Base-by-base conservation (phyloP, 2,888 invertebrate species). In the Eupeodes latifasciatus region DNA sequence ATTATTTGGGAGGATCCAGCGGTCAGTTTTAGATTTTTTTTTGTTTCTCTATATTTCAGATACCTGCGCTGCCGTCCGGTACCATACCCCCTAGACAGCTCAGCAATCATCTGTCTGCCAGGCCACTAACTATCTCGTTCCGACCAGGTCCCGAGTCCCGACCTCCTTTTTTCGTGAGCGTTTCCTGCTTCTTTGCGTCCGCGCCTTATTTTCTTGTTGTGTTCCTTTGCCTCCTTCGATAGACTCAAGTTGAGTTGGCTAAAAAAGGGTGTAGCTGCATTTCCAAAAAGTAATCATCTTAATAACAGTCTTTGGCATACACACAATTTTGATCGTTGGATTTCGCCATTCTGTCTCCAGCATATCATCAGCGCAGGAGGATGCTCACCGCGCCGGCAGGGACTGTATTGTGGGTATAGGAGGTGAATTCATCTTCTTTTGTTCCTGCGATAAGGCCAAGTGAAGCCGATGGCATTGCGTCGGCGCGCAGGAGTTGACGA, bases 231-330 rank as follows among this genome's bases (percentile, higher is more conserved):
- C 5, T 14, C 11, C 36, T 49, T 36, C 6, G 34, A 27, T 27
- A 27, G 40, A 40, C 6, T 69, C 19, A 9, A 66, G 53, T 66
- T 55, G 27, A 66, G 19, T 76, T 72, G 47, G 81, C 85, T 71
- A 85, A 88, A 87, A 88, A 71, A 78, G 85, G 88, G 88, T 88
- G 88, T 88, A 81, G 81, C 88, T 75, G 78, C 85, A 88, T 85
- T 85, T 88, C 88, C 85, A 88, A 88, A 88, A 88, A 88, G 88
- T 88, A 88, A 88, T 88, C 88, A 88, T 88, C 88, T 88, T 88
- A 88, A 88, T 88, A 88, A 88, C 88, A 88, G 88, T 85, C 85
- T 59, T 85, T 74, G 85, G 85, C 88, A 74, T 81, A 81, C 81
- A 84, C 74, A 88, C 81, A 85, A 66, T 85, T 88, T 85, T 88